Evolutionary conservation across 1,140 invertebrate species (phyloP), one percentile per base, ranked within the genome.

Genomic region (Cherax destructor): DNA sequence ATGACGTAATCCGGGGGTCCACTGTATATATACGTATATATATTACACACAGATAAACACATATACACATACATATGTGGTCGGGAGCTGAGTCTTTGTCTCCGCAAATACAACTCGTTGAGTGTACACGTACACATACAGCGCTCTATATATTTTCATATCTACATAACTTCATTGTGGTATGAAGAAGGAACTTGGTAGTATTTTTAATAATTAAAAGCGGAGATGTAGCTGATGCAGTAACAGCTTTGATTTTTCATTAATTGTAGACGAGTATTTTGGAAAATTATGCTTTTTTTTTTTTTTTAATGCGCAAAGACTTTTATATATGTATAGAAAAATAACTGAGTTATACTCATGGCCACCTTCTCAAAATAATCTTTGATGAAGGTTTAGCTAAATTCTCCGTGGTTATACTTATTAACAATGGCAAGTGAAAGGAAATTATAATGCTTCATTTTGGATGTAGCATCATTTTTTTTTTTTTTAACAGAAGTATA

Each of bases 351-450:
- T 6, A 74, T 3, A 74, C n/a, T 74, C 69, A 74, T 30, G 24
- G 69, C 69, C 69, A 74, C 61, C 61, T 18, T 65, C 61, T 65
- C 21, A 65, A 16, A 16, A 65, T 21, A 30, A 21, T 69, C 65
- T 69, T 69, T 69, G 65, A 16, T 30, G 5, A 74, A 74, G 69
- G 69, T 41, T 30, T 74, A 24, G 24, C 24, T 85, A 72, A 21
- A 65, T 16, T 65, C 41, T 18, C 24, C 50, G 50, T 30, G 10
- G 50, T 85, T 69, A 85, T 50, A 50, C 69, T 61, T 65, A 85
- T 65, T 47, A 85, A 65, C 50, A 50, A 85, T 85, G 83, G 69
- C 69, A 24, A 72, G 69, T 72, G 83, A 85, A 85, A 72, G 83
- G 41, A 85, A n/a, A 52, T 21, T 30, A 56, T 41, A 41, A 2